Evolutionary conservation across 1,140 invertebrate genomes (phyloP).

Genomic region (Zaprionus gabonicus): DNA sequence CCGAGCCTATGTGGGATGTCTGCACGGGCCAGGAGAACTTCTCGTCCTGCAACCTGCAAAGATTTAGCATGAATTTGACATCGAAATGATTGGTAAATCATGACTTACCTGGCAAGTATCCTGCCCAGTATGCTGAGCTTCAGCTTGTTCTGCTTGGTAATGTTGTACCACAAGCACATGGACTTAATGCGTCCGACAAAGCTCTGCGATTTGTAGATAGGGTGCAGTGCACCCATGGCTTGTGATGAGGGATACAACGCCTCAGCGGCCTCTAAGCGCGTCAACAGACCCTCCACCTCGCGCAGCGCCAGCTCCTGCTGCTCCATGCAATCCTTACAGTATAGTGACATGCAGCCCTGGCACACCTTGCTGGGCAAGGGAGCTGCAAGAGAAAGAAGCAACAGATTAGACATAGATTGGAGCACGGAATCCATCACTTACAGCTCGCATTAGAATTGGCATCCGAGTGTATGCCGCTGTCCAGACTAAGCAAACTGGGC

Average conservation of each 20-base stretch:
- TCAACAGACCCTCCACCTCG: conserved; percentile 89
- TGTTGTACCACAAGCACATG: conserved; percentile 96
- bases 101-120: conserved; percentile 87
- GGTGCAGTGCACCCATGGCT: conserved; percentile 90
- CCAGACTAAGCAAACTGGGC: conserved; percentile 66
- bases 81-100: no score
- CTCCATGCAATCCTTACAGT: conserved; percentile 89
- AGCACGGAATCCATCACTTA: conserved; percentile 40
- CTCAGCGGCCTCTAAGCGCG: conserved; percentile 90
- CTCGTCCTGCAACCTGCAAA: conserved; percentile 76
- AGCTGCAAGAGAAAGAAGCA: conserved; percentile 35
- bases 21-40: conserved; percentile 82
- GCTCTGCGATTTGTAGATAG: conserved; percentile 88
- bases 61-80: not conserved
- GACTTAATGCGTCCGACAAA: conserved; percentile 90
- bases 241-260: conserved; percentile 93
- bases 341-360: conserved; percentile 88
- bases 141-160: conserved; percentile 92
- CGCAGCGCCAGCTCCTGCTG: conserved; percentile 89
- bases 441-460: conserved; percentile 79
- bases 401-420: not conserved
- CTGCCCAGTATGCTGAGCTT: conserved; percentile 92
- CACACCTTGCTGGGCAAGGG: conserved; percentile 72
- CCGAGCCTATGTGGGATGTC: conserved; percentile 67
- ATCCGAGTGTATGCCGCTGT: conserved; percentile 77